Percentiles rank a stretch among this genome's conserved stretches.
phyloP scores from a whole-genome alignment of 2,113 vertebrate species.

The Dipodomys ordii region DNA sequence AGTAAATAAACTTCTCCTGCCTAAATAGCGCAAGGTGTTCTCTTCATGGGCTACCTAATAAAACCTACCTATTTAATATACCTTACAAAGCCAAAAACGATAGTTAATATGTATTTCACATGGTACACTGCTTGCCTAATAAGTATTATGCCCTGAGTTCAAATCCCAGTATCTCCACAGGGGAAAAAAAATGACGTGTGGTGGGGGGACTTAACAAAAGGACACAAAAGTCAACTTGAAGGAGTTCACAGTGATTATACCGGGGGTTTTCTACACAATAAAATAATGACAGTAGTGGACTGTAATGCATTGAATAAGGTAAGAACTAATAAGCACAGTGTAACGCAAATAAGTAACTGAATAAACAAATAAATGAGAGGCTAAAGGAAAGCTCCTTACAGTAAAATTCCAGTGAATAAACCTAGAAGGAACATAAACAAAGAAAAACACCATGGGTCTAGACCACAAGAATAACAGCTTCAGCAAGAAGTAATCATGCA shows the following conservation, averaged over 20 bases:
- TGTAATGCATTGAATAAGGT: background rate
- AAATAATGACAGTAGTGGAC: background rate
- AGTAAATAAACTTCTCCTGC: too few relatives aligned
- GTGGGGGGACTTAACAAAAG: background rate
- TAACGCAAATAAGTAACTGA: constrained; percentile 47
- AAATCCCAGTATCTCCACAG: too few relatives aligned
- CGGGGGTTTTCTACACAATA: background rate
- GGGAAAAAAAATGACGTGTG: too few relatives aligned
- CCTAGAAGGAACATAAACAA: constrained; percentile 28
- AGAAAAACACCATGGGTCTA: constrained; percentile 40
- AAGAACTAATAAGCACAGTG: background rate
- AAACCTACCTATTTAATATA: too few relatives aligned
- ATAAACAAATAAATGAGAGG: constrained; percentile 28
- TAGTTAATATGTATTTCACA: too few relatives aligned
- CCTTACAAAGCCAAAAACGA: too few relatives aligned
- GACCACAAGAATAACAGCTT: constrained; percentile 47
- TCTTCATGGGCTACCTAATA: too few relatives aligned
- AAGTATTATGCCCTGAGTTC: too few relatives aligned
- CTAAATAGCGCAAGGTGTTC: too few relatives aligned
- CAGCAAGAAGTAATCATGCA: constrained; percentile 50
- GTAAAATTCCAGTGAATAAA: constrained; percentile 8
- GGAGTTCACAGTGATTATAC: background rate
- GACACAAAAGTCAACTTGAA: background rate
- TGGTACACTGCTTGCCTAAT: too few relatives aligned
- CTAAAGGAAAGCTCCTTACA: background rate